Conservation (phyloP, 2,797 vertebrate genomes). For the Tachyglossus aculeatus region DNA sequence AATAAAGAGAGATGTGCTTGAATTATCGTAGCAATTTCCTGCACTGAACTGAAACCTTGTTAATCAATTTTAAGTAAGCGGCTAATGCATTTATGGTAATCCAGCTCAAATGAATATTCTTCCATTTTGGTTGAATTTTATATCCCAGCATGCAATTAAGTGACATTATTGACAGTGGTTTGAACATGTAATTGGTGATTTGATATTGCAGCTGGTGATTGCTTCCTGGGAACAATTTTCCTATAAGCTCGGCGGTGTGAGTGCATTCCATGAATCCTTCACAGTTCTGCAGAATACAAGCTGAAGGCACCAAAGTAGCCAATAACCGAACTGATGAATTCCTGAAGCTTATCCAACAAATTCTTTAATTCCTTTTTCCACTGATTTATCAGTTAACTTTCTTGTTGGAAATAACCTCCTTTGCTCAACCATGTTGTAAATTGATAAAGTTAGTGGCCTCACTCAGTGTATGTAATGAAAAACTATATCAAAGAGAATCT, state of each 20-base stretch:
- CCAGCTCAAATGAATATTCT: constrained; percentile 55
- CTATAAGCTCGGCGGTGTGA: constrained; percentile 34
- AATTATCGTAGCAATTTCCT: constrained; percentile 44
- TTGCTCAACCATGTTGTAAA: background rate
- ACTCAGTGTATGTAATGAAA: background rate
- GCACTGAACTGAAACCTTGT: constrained; percentile 33
- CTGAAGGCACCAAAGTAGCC: background rate
- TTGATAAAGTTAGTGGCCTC: background rate
- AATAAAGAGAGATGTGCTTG: constrained; percentile 43
- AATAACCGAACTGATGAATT: constrained; percentile 3
- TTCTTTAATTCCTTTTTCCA: constrained; percentile 21
- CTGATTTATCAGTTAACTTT: background rate
- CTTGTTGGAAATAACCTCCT: background rate
- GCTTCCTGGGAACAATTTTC: constrained; percentile 33
- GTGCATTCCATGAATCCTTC: constrained; percentile 7
- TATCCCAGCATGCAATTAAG: constrained; percentile 43
- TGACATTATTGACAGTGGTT: constrained; percentile 38
- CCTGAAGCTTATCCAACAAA: background rate
- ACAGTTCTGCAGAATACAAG: background rate
- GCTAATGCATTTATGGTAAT: constrained; percentile 57
- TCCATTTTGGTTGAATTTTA: constrained; percentile 53
- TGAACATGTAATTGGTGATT: constrained; percentile 48
- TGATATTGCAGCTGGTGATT: constrained; percentile 37
- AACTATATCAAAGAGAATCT: background rate
- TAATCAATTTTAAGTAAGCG: constrained; percentile 61